Base-by-base conservation (phyloP, 2,888 invertebrate species). In the Cistogaster globosa region DNA sequence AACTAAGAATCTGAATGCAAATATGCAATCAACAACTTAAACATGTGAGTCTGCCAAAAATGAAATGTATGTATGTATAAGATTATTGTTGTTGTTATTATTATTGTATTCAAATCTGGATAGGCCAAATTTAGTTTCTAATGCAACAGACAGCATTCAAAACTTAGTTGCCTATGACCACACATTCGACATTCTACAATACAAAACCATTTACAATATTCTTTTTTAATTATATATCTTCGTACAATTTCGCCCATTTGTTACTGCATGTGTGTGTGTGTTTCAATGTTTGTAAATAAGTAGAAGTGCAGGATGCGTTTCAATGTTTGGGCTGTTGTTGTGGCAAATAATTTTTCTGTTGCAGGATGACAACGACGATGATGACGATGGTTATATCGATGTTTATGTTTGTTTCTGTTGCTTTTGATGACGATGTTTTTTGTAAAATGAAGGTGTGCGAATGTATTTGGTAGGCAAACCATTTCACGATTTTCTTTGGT, bases 391-490 rank as follows among this genome's bases (percentile, higher is more conserved):
- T 0, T 57, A 45, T 38, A 53, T 60, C 14, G 51, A 65, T 48
- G 48, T 3, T 48, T 32, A 32, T 38, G 22, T 14, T 65, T 60
- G 18, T 0, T 62, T 51, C 42, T 63, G 58, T 18, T 65, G 42
- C 3, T 38, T 60, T 36, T 45, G 76, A 68, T 69, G 79, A 55
- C 14, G 79, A 67, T 20, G 74, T 45, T 57, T n/a, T 55, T 36
- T 74, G 48, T 42, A 67, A 62, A 75, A 57, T 42, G 42, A 16
- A 48, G 6, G 14, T 77, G 57, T 83, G 45, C 32, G 16, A 76
- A 71, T 72, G 69, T 74, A 42, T 38, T 80, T 80, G 75, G 85
- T 79, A 85, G 85, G 82, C 82, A 85, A 85, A 85, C 85, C 85
- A 85, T 82, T 85, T 81, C 81, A 84, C 80, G 57, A 68, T 62